Evolutionary conservation across 2,113 vertebrate species (phyloP).

Genomic region (Menura novaehollandiae): DNA sequence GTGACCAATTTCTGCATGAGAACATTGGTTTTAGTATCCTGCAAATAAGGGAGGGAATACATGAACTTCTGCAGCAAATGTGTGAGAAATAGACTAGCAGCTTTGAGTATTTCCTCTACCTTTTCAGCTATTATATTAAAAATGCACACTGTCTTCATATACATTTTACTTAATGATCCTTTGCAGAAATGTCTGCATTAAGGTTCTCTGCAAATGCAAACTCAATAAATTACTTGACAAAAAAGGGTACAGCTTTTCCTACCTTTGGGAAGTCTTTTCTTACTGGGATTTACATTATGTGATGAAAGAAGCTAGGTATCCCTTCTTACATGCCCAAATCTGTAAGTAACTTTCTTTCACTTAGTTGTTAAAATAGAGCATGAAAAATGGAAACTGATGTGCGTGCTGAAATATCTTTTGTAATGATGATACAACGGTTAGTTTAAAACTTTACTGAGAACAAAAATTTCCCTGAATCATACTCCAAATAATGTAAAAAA

Average conservation of each 20-base stretch:
- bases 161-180: not conserved
- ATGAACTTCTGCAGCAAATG: not conserved
- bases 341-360: not conserved
- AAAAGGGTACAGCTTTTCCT: not conserved
- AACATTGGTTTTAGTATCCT: not conserved
- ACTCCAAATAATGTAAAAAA: not conserved
- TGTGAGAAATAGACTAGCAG: not conserved
- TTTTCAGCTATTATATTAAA: not conserved
- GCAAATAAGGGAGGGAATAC: not conserved
- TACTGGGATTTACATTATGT: not conserved
- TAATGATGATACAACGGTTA: not conserved
- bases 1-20: not conserved
- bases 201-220: not conserved
- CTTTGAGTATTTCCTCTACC: not conserved
- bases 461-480: not conserved
- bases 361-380: not conserved
- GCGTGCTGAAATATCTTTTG: not conserved
- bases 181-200: not conserved
- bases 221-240: not conserved
- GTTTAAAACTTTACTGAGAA: not conserved
- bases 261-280: not conserved
- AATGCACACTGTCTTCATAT: not conserved
- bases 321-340: not conserved
- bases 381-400: not conserved
- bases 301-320: not conserved